Evolutionary conservation across 2,797 vertebrate genomes (phyloP), one percentile per base, ranked within the genome.

Genomic region (Taeniopygia guttata): DNA sequence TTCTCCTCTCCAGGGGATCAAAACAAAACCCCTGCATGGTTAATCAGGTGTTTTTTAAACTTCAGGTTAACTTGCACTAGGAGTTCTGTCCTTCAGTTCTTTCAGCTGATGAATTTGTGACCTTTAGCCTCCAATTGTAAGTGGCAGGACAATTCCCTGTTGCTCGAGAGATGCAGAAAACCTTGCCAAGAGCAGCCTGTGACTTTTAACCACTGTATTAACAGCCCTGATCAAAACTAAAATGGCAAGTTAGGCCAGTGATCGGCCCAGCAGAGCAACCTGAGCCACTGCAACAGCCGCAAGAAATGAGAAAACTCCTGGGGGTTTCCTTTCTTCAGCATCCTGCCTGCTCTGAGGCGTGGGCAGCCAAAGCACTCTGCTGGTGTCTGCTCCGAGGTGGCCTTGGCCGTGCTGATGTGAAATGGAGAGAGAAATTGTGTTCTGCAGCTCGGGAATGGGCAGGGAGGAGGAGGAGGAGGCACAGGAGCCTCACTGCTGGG

Each of bases 71-170:
- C 42, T 94, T 51, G 36, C 38, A 55, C 0, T 42, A 66, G 51
- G 46, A 40, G 62, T 58, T 91, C 40, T 70, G 42, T 90, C 59
- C 30, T 77, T 69, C 62, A 30, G 42, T 82, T 69, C 56, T 51
- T 92, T 45, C 66, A 93, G 76, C 56, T 52, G 74, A 87, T 86
- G 67, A 80, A 86, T 97, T 82, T 2, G 32, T 95, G 94, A 94
- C 92, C 91, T 95, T 96, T 80, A 52, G 52, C 80, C 60, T 84
- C 82, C 94, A 78, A 74, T 82, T 88, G 77, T 87, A 87, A 91
- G 58, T 87, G 92, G 90, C 92, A 95, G 89, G 85, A 81, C 76
- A 88, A 87, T 94, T 94, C 76, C 79, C 66, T 5, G 3, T 62
- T 77, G 85, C 85, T 79, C 2, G 30, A 48, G 76, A 49, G 46